Evolutionary conservation across 2,797 vertebrate species (phyloP), one percentile per base, ranked within the genome.

Genomic region (Rhabdomys pumilio): DNA sequence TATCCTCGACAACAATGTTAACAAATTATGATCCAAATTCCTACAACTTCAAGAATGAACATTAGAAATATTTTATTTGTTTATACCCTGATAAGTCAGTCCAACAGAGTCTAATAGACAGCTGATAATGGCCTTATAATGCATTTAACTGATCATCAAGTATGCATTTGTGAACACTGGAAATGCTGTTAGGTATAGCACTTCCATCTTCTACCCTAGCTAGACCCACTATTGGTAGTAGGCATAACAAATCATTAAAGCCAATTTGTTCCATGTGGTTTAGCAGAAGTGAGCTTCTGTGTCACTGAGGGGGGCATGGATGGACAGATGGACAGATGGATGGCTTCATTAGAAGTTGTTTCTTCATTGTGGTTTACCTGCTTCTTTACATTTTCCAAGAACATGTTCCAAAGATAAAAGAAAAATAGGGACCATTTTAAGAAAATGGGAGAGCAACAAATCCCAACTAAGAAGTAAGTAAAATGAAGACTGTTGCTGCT

Each of bases 341-440:
- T 44, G 6, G 10, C 38, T 91, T 88, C 81, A 57, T 67, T 9
- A 55, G 57, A 81, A 20, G 3, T 26, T 17, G 31, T 69, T 89
- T 72, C 44, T 76, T 69, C 13, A 69, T 75, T 92, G 13, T 44
- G 19, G 5, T 31, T 59, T 69, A 31, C 14, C 41, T 47, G 63
- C 8, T 63, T 57, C n/a, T 89, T 59, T 93, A 63, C 3, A 10
- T 47, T 95, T 96, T 84, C 26, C 19, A 90, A 83, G 38, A 57
- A 83, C 15, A 79, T 50, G 34, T 92, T 95, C 26, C 15, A 90
- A 41, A 93, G 87, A 83, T 47, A 86, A 80, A 83, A 15, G 41
- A 31, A 81, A 96, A 91, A 86, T 22, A 34, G 44, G 50, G 7
- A 79, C 59, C 41, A 15, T 53, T 85, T 59, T 24, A 84, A 90